Percentiles rank a stretch among this genome's conserved stretches.
These are phyloP conservation scores for Epizoanthus fatuus DNA, from an alignment of 92 coral and sea anemone species.

Conservation along the genomic window DNA sequence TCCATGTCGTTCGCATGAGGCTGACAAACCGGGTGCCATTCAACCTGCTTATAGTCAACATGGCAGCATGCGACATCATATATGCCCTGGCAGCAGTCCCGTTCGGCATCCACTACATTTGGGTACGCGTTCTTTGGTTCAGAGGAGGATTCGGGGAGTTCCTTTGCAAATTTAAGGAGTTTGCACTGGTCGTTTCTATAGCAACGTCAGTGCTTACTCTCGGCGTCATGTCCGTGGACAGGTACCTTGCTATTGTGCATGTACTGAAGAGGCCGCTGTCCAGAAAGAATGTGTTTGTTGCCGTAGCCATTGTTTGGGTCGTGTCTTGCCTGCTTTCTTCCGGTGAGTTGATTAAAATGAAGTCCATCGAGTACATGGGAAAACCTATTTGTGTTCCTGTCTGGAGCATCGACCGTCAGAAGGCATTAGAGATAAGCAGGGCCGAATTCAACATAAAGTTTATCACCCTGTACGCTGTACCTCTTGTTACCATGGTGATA, in stretches of 20 bases:
- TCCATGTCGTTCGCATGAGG: constrained; percentile 33
- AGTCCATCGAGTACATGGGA: constrained; percentile 8
- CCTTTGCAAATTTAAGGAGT: constrained; percentile 41
- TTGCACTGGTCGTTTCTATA: constrained; percentile 31
- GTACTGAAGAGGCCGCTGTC: constrained; percentile 37
- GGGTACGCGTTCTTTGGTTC: constrained; percentile 24
- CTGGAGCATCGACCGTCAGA: background rate
- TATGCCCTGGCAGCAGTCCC: constrained; percentile 42
- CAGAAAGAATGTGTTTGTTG: constrained; percentile 10
- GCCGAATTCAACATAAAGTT: constrained; percentile 32
- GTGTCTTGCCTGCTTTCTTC: constrained; percentile 25
- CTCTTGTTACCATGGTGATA: constrained; percentile 28
- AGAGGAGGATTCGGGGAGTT: constrained; percentile 40
- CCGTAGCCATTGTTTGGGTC: constrained; percentile 16
- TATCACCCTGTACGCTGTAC: constrained; percentile 13
- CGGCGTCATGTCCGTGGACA: constrained; percentile 38
- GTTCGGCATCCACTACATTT: constrained; percentile 16
- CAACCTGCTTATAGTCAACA: constrained; percentile 40
- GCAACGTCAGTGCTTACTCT: constrained; percentile 37
- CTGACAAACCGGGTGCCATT: constrained; percentile 34
- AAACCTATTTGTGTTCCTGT: background rate
- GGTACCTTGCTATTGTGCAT: constrained; percentile 36
- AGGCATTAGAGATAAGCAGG: background rate
- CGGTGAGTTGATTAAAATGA: constrained; percentile 28
- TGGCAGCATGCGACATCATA: constrained; percentile 43